phyloP scores from a whole-genome alignment of 2,888 invertebrate genomes.

The Theristus sp. region DNA sequence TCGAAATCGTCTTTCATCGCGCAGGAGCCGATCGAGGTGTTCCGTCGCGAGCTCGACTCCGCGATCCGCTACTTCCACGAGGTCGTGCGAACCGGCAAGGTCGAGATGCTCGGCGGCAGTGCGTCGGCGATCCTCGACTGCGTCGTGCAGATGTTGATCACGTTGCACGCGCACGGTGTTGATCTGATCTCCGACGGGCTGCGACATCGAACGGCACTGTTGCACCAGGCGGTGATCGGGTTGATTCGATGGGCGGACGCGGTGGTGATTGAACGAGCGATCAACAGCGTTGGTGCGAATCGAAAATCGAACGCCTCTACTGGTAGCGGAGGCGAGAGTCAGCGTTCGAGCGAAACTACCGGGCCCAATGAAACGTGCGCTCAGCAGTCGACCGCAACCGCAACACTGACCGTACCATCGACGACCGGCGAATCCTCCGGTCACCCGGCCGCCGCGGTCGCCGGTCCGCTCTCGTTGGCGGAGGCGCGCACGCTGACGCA shows the following conservation, averaged over 20 bases:
- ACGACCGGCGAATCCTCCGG: too few species aligned
- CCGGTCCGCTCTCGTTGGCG: not conserved
- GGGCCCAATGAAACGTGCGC: too few species aligned
- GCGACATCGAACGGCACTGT: not conserved
- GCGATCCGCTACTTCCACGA: conserved; percentile 73
- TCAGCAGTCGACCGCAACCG: too few species aligned
- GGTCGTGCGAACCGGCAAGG: conserved; percentile 71
- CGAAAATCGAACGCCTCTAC: too few species aligned
- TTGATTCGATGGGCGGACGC: not conserved
- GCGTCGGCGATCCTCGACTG: conserved; percentile 80
- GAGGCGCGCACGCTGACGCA: not conserved
- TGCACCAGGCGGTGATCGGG: not conserved
- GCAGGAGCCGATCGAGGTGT: not conserved
- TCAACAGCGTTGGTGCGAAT: too few species aligned
- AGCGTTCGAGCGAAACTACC: too few species aligned
- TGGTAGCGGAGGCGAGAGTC: too few species aligned
- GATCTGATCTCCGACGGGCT: too few species aligned
- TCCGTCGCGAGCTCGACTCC: conserved; percentile 43
- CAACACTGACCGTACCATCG: too few species aligned
- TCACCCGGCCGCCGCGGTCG: too few species aligned
- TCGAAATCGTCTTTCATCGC: not conserved
- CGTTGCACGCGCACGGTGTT: not conserved
- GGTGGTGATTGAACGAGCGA: not conserved
- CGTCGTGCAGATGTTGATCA: conserved; percentile 40
- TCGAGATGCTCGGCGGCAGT: conserved; percentile 79